Conservation (phyloP, 2,113 vertebrate genomes). For the Candoia aspera region DNA sequence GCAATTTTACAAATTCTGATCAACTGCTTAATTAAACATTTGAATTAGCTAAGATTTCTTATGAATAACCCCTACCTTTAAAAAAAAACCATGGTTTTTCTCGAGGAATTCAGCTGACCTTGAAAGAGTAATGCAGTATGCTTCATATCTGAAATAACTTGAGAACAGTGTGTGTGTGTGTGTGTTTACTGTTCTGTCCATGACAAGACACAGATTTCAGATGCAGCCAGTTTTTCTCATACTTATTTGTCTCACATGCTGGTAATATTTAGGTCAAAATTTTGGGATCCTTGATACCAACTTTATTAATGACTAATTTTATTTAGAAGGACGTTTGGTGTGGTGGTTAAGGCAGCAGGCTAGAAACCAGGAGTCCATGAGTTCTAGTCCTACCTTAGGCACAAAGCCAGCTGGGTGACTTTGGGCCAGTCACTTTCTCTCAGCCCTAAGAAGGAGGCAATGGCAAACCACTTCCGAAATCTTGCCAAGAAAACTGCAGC, state of each 20-base stretch:
- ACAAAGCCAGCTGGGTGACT: background rate
- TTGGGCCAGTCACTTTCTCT: background rate
- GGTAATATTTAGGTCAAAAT: background rate
- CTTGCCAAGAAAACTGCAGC: background rate
- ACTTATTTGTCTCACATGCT: background rate
- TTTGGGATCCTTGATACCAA: background rate
- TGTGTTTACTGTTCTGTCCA: background rate
- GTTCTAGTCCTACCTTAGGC: background rate
- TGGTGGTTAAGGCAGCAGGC: background rate
- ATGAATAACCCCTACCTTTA: fast-evolving
- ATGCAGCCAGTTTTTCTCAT: background rate
- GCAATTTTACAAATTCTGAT: too few relatives aligned
- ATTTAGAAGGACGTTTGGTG: background rate
- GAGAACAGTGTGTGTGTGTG: background rate
- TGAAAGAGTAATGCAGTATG: background rate
- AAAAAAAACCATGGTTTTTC: background rate
- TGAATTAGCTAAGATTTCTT: background rate
- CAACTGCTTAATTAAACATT: background rate
- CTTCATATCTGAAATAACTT: fast-evolving
- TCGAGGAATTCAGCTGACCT: background rate
- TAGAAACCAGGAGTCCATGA: background rate
- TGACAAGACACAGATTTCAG: background rate
- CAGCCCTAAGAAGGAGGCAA: background rate
- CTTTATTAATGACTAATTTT: background rate
- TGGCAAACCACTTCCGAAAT: background rate